Evolutionary conservation across 2,797 vertebrate species (phyloP).

Genomic region (Zenarchopterus dispar): DNA sequence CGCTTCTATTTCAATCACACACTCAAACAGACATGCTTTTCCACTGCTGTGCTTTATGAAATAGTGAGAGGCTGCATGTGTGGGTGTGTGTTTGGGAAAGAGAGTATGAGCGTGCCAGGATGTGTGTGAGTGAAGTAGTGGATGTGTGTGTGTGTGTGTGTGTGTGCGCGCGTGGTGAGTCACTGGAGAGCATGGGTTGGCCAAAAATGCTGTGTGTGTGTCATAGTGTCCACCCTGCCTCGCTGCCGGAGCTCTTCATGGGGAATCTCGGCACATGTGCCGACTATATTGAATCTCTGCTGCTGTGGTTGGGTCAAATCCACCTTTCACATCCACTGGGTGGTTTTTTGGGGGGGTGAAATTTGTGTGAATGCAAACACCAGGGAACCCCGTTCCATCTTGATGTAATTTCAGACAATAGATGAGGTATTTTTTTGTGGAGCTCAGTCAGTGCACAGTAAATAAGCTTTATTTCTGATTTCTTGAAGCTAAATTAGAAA

Average conservation of each 20-base stretch:
- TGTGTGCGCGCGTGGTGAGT: constrained; percentile 38
- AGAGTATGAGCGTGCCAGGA: constrained; percentile 41
- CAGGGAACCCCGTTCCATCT: constrained; percentile 22
- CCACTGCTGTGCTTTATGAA: constrained; percentile 40
- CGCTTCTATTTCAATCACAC: constrained; percentile 22
- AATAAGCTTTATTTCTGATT: not conserved
- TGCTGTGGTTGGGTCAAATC: constrained; percentile 48
- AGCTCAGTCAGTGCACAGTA: not conserved
- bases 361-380: constrained; percentile 18
- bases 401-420: constrained; percentile 9
- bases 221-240: constrained; percentile 35
- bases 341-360: constrained; percentile 8
- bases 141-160: constrained; percentile 35
- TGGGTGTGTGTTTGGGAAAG: constrained; percentile 48
- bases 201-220: constrained; percentile 26
- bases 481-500: constrained; percentile 8
- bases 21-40: constrained; percentile 24
- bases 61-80: constrained; percentile 44
- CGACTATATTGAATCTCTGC: constrained; percentile 25
- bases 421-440: constrained; percentile 1
- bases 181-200: constrained; percentile 47
- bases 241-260: constrained; percentile 42
- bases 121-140: constrained; percentile 50
- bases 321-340: constrained; percentile 45
- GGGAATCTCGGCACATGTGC: constrained; percentile 29